Evolutionary conservation across 2,888 invertebrate species (phyloP).

Genomic region (Drosophila ezoana): DNA sequence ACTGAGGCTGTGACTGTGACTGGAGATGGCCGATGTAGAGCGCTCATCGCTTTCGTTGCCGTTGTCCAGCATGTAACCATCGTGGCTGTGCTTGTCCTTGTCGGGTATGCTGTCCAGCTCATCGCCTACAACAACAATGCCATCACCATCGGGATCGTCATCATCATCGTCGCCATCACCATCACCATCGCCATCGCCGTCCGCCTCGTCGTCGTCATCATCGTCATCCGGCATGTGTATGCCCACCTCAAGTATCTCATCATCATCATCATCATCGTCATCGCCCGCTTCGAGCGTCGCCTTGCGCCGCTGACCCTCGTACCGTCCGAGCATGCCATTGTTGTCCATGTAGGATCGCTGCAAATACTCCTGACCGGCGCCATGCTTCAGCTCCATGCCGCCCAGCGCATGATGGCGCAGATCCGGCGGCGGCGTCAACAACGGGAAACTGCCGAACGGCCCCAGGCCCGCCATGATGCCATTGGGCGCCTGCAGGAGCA

Average conservation of each 20-base stretch:
- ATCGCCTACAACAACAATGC: constrained; percentile 92
- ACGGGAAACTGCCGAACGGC: constrained; percentile 92
- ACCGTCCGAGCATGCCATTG: constrained; percentile 85
- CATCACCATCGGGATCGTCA: constrained; percentile 86
- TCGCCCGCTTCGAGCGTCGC: constrained; percentile 72
- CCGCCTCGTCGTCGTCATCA: constrained; percentile 85
- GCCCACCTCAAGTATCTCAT: constrained; percentile 79
- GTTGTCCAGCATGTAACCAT: constrained; percentile 81
- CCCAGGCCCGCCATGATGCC: constrained; percentile 87
- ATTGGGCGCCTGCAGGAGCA: constrained; percentile 90
- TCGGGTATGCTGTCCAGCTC: constrained; percentile 88
- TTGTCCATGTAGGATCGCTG: constrained; percentile 85
- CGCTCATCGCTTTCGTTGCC: constrained; percentile 69
- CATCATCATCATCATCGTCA: constrained; percentile 84
- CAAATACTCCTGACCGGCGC: constrained; percentile 86
- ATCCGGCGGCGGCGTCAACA: constrained; percentile 88
- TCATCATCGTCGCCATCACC: constrained; percentile 85
- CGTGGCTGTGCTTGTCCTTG: constrained; percentile 85
- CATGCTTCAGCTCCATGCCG: constrained; percentile 88
- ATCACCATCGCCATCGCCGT: constrained; percentile 87
- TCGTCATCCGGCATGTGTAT: constrained; percentile 79
- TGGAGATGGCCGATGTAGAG: constrained; percentile 85
- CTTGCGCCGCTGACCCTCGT: constrained; percentile 79
- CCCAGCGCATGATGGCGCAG: constrained; percentile 84
- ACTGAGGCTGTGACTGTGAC: constrained; percentile 84